phyloP scores from a whole-genome alignment of 2,797 vertebrate genomes.

The Myotis daubentonii region DNA sequence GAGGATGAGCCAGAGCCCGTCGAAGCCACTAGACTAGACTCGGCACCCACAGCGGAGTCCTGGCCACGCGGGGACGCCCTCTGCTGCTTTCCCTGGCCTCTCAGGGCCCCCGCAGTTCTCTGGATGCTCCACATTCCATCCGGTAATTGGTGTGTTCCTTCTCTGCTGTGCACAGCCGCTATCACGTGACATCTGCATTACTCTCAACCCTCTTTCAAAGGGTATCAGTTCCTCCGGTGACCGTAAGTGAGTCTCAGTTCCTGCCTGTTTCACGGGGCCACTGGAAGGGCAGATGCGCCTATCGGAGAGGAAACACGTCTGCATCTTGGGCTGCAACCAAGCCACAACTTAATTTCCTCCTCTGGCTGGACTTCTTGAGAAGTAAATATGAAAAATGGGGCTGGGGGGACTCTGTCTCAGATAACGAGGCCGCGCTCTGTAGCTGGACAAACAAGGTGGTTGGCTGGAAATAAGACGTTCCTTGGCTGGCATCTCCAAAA shows the following conservation, averaged over 20 bases:
- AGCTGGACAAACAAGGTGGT: slow-evolving; percentile 50
- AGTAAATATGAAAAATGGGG: slow-evolving; percentile 35
- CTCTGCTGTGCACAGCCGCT: background rate
- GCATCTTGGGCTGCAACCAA: slow-evolving; percentile 65
- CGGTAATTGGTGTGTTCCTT: slow-evolving; percentile 74
- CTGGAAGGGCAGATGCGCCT: slow-evolving; percentile 21
- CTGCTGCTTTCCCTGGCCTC: slow-evolving; percentile 19
- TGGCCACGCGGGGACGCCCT: background rate
- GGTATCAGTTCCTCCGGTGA: slow-evolving; percentile 52
- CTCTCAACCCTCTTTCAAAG: slow-evolving; percentile 52
- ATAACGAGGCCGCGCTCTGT: slow-evolving; percentile 25
- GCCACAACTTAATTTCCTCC: slow-evolving; percentile 71
- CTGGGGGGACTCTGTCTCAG: slow-evolving; percentile 40
- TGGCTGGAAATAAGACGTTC: slow-evolving; percentile 50
- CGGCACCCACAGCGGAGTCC: background rate
- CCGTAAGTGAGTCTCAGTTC: slow-evolving; percentile 48
- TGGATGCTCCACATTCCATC: slow-evolving; percentile 69
- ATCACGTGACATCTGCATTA: slow-evolving; percentile 28
- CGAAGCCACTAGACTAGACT: background rate
- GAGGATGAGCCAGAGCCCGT: background rate
- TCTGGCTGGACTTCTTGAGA: slow-evolving; percentile 51
- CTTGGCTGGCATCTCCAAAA: slow-evolving; percentile 50
- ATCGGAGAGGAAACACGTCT: slow-evolving; percentile 55
- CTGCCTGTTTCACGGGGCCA: slow-evolving; percentile 45
- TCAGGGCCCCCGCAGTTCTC: slow-evolving; percentile 23